phyloP scores from a whole-genome alignment of 2,113 vertebrate genomes.

The Malurus cyaneus region DNA sequence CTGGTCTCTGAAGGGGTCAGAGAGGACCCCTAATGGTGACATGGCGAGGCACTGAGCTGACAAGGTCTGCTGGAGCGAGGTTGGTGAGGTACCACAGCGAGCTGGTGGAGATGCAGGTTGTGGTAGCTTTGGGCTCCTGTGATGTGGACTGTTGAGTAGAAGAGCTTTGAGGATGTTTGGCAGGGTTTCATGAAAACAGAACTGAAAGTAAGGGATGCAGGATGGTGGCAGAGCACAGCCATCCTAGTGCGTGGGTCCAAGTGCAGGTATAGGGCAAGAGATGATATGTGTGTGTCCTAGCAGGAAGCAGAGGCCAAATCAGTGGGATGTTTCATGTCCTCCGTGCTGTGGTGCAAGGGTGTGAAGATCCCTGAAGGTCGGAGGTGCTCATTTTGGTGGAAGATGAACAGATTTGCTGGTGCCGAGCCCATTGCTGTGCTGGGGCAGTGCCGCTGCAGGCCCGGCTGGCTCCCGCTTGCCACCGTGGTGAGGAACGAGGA shows the following conservation, averaged over 20 bases:
- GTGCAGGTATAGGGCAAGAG: not conserved
- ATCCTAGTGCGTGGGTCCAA: not conserved
- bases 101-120: not conserved
- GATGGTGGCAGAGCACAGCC: not conserved
- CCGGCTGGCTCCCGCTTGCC: not conserved
- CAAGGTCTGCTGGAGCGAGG: not conserved
- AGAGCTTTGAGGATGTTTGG: not conserved
- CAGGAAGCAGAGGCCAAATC: not conserved
- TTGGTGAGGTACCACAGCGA: not conserved
- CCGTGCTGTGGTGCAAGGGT: not conserved
- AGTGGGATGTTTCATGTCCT: not conserved
- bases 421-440: not conserved
- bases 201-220: not conserved
- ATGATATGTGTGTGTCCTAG: not conserved
- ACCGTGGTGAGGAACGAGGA: not conserved
- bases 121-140: not conserved
- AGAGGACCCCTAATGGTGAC: not conserved
- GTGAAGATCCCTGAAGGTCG: slow-evolving; percentile 54
- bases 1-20: not conserved
- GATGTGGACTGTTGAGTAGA: not conserved
- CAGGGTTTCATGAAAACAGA: not conserved
- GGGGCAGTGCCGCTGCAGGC: not conserved
- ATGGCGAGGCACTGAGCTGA: rapidly evolving
- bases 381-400: slow-evolving; percentile 32
- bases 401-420: not conserved